phyloP scores from a whole-genome alignment of 2,113 vertebrate species.

The Nannospalax galili region DNA sequence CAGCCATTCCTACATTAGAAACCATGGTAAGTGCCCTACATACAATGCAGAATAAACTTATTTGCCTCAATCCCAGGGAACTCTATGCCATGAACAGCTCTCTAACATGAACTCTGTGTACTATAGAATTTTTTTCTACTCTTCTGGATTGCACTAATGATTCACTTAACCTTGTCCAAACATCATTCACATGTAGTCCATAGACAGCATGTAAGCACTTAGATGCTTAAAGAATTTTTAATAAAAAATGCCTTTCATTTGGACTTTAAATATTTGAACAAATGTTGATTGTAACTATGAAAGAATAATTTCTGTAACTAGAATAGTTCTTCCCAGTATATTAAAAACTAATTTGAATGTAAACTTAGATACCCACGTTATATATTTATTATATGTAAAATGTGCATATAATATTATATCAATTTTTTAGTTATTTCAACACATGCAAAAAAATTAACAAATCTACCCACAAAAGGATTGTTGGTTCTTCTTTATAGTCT shows the following conservation, averaged over 20 bases:
- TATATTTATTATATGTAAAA: slow-evolving; percentile 27
- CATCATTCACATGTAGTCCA: neutral
- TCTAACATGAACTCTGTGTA: neutral
- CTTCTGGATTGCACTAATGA: neutral
- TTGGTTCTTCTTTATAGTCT: neutral
- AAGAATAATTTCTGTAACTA: neutral
- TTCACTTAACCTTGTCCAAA: neutral
- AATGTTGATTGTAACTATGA: slow-evolving; percentile 30
- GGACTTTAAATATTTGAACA: slow-evolving; percentile 14
- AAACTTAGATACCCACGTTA: neutral
- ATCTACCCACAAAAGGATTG: neutral
- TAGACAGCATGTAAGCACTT: neutral
- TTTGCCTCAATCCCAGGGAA: neutral
- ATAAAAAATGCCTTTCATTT: slow-evolving; percentile 35
- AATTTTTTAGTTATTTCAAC: slow-evolving; percentile 37
- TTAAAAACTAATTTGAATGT: neutral
- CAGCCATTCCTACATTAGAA: neutral
- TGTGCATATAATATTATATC: neutral
- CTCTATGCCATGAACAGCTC: neutral
- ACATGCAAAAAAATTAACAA: neutral
- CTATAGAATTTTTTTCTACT: neutral
- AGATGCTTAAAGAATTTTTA: neutral
- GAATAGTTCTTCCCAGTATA: neutral
- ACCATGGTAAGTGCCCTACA: neutral
- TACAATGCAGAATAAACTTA: neutral